A percentile compares a stretch with the other conserved stretches of the same genome.
These are phyloP conservation scores for Halcyon leucocephala DNA, from an alignment of 2,797 vertebrate species.

Conservation along the genomic window DNA sequence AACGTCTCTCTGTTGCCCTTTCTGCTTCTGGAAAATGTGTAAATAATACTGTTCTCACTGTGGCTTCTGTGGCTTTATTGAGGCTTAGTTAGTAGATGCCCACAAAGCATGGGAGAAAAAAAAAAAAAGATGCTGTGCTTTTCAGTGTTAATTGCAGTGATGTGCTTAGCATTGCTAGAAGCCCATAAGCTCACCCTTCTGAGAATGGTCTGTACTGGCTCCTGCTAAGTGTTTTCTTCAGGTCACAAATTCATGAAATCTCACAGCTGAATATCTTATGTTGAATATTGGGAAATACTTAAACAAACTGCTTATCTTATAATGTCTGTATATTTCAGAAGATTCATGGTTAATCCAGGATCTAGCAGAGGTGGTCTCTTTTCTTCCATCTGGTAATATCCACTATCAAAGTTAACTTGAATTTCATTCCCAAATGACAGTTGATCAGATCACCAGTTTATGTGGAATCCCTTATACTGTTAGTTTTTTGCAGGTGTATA, in stretches of 20 bases:
- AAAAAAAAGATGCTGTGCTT: background rate
- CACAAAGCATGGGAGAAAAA: background rate
- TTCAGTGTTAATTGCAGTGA: slow-evolving; percentile 4
- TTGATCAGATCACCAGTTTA: background rate
- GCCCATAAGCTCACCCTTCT: background rate
- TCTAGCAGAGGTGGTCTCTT: background rate
- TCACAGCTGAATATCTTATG: background rate
- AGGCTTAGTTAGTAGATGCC: slow-evolving; percentile 28
- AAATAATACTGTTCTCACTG: slow-evolving; percentile 28
- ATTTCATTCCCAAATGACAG: background rate
- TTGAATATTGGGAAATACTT: background rate
- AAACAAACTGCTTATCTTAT: background rate
- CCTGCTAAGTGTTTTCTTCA: background rate
- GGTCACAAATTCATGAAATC: background rate
- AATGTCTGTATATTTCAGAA: background rate
- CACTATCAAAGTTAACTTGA: background rate
- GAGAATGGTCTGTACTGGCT: background rate
- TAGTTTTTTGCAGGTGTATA: background rate
- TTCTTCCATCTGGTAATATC: background rate
- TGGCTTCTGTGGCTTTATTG: background rate
- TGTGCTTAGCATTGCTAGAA: background rate
- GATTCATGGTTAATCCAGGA: background rate
- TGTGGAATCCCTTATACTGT: background rate
- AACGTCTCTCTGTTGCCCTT: background rate
- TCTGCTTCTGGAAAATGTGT: background rate